These are phyloP conservation scores for Spodoptera littoralis DNA, from an alignment of 2,888 invertebrate genomes.

Conservation along the genomic window DNA sequence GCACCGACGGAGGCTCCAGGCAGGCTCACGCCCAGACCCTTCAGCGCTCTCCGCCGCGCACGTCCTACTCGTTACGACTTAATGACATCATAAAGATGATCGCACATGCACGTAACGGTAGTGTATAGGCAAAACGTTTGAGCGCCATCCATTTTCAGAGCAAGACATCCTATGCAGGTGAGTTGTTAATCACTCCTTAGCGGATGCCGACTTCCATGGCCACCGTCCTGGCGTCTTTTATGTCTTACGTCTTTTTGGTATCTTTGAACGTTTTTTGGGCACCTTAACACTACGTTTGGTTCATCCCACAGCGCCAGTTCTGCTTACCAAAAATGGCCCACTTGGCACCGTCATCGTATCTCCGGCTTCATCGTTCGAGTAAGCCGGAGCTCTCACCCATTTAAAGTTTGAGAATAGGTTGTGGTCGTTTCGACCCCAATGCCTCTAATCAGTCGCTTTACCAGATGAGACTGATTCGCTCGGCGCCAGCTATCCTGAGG, in stretches of 20 bases:
- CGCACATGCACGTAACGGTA: constrained; percentile 74
- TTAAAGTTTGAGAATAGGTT: too few species aligned
- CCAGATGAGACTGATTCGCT: too few species aligned
- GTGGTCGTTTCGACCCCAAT: too few species aligned
- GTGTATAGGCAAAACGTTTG: constrained; percentile 81
- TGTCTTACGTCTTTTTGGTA: constrained; percentile 82
- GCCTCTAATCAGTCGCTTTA: too few species aligned
- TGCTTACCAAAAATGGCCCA: constrained; percentile 93
- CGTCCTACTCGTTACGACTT: constrained; percentile 90
- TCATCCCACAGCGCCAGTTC: constrained; percentile 94
- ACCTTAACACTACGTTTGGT: constrained; percentile 92
- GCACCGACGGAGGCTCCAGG: constrained; percentile 87
- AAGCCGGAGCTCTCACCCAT: too few species aligned
- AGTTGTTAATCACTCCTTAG: constrained; percentile 83
- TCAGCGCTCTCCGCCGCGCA: constrained; percentile 86
- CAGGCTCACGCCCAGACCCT: constrained; percentile 87
- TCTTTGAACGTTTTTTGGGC: constrained; percentile 88
- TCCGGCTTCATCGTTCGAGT: constrained; percentile 86
- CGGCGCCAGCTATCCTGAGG: constrained; percentile 93
- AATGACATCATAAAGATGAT: constrained; percentile 63
- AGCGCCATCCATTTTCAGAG: constrained; percentile 68
- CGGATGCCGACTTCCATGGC: constrained; percentile 48
- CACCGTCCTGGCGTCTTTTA: constrained; percentile 38
- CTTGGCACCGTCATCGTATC: constrained; percentile 89
- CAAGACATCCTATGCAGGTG: constrained; percentile 84